Base-by-base conservation (phyloP, 1,140 invertebrate species). In the Scaptomyza hsui region DNA sequence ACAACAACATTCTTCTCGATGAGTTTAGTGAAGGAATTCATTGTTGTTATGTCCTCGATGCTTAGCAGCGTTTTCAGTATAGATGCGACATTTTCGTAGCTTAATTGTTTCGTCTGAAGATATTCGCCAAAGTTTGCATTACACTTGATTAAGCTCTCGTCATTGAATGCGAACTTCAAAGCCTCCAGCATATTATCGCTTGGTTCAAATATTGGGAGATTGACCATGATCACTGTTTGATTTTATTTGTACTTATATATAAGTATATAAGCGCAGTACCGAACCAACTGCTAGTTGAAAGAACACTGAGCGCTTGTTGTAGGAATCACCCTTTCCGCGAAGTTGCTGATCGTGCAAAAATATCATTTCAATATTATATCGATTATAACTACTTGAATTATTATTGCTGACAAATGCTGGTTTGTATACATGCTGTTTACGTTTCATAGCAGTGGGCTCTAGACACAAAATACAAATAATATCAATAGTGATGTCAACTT, bases 11-110 rank as follows among this genome's bases (percentile, higher is more conserved):
- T 19, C 6, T 9, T 10, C 9, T 56, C 19, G 15, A n/a, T 18
- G 0, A 56, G 53, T 9, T 56, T 7, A 16, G 37, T 4, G 24
- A 18, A 56, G 1, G 1, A 1, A 10, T 47, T 2, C 56, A 59
- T 59, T 37, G n/a, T 16, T 1, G 26, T 7, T 7, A 59, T 21
- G 42, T 59, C 56, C 21, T 59, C 56, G 29, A 59, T 47, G 10
- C 12, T 45, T 5, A 47, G 26, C 21, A 59, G 42, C 1, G 29
- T 59, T 12, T 21, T 9, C 7, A 59, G 41, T n/a, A 59, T 7
- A 7, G 16, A 10, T n/a, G 7, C n/a, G 4, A 21, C 10, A 47
- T 59, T 59, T 7, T 59, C 56, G 19, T 21, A 47, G 42, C n/a
- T 21, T 12, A 59, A 15, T 16, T 59, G 3, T 9, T 10, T n/a